phyloP scores from a whole-genome alignment of 2,113 vertebrate species.

The Cebus imitator region DNA sequence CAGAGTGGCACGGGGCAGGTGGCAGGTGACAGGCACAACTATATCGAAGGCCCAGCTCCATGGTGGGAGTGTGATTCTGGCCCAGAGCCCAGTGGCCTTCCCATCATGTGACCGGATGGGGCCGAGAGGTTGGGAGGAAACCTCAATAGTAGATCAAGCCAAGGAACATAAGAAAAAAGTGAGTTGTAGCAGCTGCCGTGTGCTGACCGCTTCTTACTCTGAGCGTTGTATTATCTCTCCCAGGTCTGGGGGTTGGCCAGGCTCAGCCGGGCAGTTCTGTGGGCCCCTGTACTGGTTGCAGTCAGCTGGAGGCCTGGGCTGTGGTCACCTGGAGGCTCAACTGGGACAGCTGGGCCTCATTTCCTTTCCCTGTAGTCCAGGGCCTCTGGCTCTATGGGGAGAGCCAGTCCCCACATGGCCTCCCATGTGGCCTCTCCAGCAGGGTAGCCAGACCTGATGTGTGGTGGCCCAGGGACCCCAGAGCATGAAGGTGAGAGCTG shows the following conservation, averaged over 20 bases:
- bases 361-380: background rate
- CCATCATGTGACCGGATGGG: background rate
- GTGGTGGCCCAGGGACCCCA: background rate
- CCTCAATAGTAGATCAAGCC: too few species aligned
- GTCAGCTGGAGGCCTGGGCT: background rate
- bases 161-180: background rate
- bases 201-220: too few species aligned
- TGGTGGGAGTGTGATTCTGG: background rate
- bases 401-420: background rate
- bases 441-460: background rate
- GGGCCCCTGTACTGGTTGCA: fast-evolving
- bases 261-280: background rate
- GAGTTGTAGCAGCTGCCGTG: background rate
- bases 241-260: background rate
- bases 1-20: background rate
- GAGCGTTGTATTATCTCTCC: too few species aligned
- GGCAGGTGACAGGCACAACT: background rate
- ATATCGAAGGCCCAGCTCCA: background rate
- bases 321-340: background rate
- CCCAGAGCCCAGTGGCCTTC: background rate
- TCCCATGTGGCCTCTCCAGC: background rate
- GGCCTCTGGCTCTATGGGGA: background rate
- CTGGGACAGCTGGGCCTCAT: background rate
- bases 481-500: background rate
- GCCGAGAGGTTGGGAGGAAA: background rate